phyloP scores from a whole-genome alignment of 2,113 vertebrate genomes.

The Gymnorhina tibicen region DNA sequence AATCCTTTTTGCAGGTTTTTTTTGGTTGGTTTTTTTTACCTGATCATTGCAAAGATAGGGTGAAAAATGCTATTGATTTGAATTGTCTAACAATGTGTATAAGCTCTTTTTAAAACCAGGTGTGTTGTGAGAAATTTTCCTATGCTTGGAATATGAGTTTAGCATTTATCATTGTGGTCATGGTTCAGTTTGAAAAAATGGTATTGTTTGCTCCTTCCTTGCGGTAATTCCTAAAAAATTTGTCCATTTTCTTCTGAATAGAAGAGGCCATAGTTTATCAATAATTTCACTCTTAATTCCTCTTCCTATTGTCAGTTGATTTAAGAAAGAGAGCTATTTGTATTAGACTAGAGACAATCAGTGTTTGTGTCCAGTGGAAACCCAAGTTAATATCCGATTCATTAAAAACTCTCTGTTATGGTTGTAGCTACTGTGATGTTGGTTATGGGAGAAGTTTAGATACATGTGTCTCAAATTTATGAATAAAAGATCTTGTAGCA shows the following conservation, averaged over 20 bases:
- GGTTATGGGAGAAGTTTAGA: neutral
- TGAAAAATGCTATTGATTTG: neutral
- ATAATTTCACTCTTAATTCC: neutral
- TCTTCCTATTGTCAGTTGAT: neutral
- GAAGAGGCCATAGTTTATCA: neutral
- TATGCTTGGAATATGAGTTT: neutral
- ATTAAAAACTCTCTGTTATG: neutral
- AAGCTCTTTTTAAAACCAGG: neutral
- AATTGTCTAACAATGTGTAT: neutral
- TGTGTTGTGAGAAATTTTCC: neutral
- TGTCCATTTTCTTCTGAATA: neutral
- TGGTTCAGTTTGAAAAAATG: neutral
- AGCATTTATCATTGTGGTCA: neutral
- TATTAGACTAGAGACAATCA: neutral
- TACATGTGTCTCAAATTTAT: neutral
- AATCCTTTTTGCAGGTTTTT: neutral
- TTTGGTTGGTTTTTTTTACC: neutral
- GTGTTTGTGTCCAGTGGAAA: neutral
- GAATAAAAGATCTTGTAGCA: neutral
- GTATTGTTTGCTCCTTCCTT: neutral
- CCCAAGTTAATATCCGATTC: neutral
- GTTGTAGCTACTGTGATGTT: neutral
- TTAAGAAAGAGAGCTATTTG: neutral
- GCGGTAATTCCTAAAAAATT: neutral
- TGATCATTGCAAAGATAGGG: neutral